Evolutionary conservation across 2,113 vertebrate species (phyloP).

Genomic region (Corythornis cristatus): DNA sequence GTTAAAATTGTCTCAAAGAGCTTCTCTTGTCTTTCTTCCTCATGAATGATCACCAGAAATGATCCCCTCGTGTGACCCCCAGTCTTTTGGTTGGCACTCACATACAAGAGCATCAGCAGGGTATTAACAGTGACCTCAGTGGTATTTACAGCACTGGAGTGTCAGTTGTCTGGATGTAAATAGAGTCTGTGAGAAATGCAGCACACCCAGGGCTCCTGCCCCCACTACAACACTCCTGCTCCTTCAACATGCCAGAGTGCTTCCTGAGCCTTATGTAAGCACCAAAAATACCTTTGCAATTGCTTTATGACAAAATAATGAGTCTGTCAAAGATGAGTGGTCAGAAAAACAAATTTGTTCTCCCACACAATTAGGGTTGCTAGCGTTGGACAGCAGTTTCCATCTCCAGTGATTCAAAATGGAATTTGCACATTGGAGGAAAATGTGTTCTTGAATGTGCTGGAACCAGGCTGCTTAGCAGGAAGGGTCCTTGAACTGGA

Average conservation of each 20-base stretch:
- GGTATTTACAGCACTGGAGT: slow-evolving; percentile 61
- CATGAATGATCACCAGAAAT: slow-evolving; percentile 23
- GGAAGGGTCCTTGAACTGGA: neutral
- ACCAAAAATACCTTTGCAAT: slow-evolving; percentile 46
- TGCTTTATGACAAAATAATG: slow-evolving; percentile 63
- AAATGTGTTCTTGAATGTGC: neutral
- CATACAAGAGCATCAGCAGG: neutral
- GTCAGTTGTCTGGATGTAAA: slow-evolving; percentile 57
- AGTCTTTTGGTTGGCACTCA: slow-evolving; percentile 45
- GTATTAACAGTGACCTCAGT: slow-evolving; percentile 54
- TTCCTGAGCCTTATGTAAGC: slow-evolving; percentile 44
- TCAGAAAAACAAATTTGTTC: slow-evolving; percentile 54
- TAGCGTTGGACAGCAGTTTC: slow-evolving; percentile 45
- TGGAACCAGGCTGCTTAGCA: slow-evolving; percentile 35
- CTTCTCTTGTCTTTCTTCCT: neutral
- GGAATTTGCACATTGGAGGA: slow-evolving; percentile 10
- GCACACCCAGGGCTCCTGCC: neutral
- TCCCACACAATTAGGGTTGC: slow-evolving; percentile 62
- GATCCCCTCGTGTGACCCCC: slow-evolving; percentile 23
- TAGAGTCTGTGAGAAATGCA: slow-evolving; percentile 28
- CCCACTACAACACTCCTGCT: slow-evolving; percentile 9
- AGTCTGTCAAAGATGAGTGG: slow-evolving; percentile 70
- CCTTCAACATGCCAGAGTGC: neutral
- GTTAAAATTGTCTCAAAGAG: slow-evolving; percentile 59
- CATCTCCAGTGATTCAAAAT: slow-evolving; percentile 47